Percentiles rank a stretch among this genome's conserved stretches.
These are phyloP conservation scores for Murina feae DNA, from an alignment of 2,113 vertebrate species.

Conservation along the genomic window DNA sequence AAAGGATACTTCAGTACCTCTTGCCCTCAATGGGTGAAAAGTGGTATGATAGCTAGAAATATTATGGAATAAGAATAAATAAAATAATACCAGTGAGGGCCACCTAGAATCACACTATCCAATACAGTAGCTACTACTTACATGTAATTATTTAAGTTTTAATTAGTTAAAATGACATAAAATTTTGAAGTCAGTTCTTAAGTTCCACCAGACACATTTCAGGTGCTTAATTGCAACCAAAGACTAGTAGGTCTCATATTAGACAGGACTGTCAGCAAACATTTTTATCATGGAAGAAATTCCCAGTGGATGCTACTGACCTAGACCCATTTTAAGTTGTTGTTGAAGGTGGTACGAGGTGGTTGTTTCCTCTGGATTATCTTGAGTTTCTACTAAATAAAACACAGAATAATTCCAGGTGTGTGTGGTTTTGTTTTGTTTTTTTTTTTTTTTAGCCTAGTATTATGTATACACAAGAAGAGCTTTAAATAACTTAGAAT, in stretches of 20 bases:
- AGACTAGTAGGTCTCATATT: accelerated
- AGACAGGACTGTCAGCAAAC: accelerated
- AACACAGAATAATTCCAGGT: neutral
- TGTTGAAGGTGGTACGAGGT: neutral
- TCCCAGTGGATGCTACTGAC: too few relatives aligned
- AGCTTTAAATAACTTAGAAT: neutral
- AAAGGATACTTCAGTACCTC: neutral
- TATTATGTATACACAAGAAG: neutral
- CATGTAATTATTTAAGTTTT: neutral
- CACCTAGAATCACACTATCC: neutral
- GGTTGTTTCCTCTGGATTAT: neutral
- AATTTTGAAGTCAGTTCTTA: neutral
- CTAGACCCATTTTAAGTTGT: neutral
- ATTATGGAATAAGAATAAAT: neutral
- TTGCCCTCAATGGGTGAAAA: neutral
- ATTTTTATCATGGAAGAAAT: neutral
- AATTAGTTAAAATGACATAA: neutral
- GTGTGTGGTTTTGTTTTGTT: too few relatives aligned
- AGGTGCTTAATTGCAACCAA: neutral
- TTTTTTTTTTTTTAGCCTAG: neutral
- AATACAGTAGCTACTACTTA: neutral
- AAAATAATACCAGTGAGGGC: neutral
- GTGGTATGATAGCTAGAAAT: neutral
- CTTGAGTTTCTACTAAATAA: neutral
- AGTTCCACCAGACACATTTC: neutral